phyloP scores from a whole-genome alignment of 1,140 invertebrate species.

The Hirudo medicinalis region DNA sequence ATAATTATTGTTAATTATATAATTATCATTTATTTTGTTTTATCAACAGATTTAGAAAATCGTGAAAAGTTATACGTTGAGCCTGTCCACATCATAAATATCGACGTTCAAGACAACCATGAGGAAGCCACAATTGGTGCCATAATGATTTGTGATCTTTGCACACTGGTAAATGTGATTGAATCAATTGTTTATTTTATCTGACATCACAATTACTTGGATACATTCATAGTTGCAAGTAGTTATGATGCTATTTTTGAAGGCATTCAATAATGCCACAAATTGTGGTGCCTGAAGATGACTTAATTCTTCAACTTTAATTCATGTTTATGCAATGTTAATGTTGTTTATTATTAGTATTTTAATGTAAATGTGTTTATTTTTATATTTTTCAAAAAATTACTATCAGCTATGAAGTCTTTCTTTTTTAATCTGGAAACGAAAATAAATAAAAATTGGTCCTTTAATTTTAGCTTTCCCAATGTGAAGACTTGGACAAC shows the following conservation, averaged over 20 bases:
- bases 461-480: constrained; percentile 56
- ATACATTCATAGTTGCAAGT: neutral
- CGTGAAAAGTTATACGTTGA: constrained; percentile 30
- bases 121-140: constrained; percentile 99
- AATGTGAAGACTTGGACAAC: constrained; percentile 87
- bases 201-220: neutral
- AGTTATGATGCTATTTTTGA: neutral
- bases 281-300: no score
- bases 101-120: constrained; percentile 98
- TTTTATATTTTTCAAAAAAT: no score
- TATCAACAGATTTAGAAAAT: constrained; percentile 35
- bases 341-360: neutral
- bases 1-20: neutral
- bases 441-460: neutral
- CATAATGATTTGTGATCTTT: constrained; percentile 91
- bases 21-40: neutral
- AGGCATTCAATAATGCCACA: no score
- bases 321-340: neutral
- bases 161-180: constrained; percentile 58
- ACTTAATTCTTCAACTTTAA: no score
- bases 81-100: constrained; percentile 76
- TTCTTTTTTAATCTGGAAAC: neutral
- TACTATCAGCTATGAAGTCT: neutral
- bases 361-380: constrained; percentile 7
- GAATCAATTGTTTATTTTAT: neutral